A percentile compares a stretch with the other conserved stretches of the same genome.
Conservation (phyloP, 2,797 vertebrate species). For the Otolemur crassicaudatus region DNA sequence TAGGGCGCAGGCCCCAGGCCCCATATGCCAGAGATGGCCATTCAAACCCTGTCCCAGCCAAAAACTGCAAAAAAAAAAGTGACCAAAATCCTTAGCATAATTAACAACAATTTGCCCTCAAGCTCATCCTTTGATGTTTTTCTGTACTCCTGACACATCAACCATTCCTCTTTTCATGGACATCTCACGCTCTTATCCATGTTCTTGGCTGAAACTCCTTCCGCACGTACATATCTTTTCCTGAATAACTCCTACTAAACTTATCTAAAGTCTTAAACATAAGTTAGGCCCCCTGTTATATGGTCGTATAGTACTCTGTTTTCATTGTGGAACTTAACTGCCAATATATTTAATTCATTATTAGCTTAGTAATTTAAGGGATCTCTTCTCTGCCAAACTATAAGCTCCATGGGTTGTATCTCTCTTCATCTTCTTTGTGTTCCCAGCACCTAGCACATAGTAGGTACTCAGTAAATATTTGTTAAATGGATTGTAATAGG, state of each 20-base stretch:
- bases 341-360: constrained; percentile 40
- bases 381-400: neutral
- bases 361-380: neutral
- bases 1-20: too few species aligned
- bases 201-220: neutral
- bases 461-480: neutral
- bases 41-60: too few species aligned
- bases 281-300: neutral
- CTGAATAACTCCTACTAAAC: neutral
- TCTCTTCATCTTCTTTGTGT: neutral
- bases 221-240: neutral
- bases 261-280: neutral
- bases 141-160: neutral
- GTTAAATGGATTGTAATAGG: neutral
- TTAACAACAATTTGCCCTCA: neutral
- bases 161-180: neutral
- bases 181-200: neutral
- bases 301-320: neutral
- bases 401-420: neutral
- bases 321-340: neutral
- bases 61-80: neutral
- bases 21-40: too few species aligned
- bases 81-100: neutral
- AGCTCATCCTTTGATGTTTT: neutral
- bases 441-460: neutral